Evolutionary conservation across 1,140 invertebrate genomes (phyloP).

Genomic region (Formica exsecta): DNA sequence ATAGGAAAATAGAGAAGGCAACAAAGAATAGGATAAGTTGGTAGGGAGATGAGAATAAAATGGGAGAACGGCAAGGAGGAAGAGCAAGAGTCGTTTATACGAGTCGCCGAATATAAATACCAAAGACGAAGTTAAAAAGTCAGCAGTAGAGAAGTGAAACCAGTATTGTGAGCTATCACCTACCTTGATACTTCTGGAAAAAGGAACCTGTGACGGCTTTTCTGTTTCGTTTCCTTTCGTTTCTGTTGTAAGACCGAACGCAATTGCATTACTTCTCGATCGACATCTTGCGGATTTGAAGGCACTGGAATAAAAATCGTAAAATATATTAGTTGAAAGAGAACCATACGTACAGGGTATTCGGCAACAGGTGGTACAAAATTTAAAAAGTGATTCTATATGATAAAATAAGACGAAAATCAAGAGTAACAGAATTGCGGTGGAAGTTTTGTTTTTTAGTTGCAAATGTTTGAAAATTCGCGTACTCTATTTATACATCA

Average conservation of each 20-base stretch:
- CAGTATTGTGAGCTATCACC: constrained; percentile 32
- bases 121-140: constrained; percentile 66
- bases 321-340: background rate
- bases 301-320: background rate
- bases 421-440: too few relatives aligned
- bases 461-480: too few relatives aligned
- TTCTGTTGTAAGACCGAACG: constrained; percentile 7
- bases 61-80: constrained; percentile 4
- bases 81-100: constrained; percentile 46
- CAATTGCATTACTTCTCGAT: background rate
- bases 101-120: constrained; percentile 77
- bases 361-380: too few relatives aligned
- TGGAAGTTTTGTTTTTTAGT: too few relatives aligned
- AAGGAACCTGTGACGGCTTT: background rate
- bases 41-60: constrained; percentile 34
- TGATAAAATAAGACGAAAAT: too few relatives aligned
- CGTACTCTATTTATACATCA: too few relatives aligned
- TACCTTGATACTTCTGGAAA: background rate
- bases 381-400: too few relatives aligned
- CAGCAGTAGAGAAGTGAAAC: constrained; percentile 67
- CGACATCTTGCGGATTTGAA: background rate
- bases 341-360: background rate
- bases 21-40: constrained; percentile 31
- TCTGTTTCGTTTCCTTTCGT: too few relatives aligned
- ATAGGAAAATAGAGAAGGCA: constrained; percentile 53